Percentiles rank a stretch among this genome's conserved stretches.
Conservation (phyloP, 2,888 invertebrate species). For the Stenolophus ochropezus region DNA sequence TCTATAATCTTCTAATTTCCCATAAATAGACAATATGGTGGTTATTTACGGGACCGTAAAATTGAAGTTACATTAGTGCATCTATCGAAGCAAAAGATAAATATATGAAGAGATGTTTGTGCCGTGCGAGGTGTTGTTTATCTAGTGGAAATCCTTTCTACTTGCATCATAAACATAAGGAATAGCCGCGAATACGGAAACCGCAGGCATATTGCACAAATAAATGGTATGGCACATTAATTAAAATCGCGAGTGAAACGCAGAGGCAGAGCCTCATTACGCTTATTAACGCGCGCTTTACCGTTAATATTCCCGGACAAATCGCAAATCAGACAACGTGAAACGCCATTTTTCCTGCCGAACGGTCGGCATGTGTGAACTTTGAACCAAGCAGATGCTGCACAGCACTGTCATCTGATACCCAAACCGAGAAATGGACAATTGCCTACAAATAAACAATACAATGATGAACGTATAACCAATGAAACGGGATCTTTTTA, state of each 20-base stretch:
- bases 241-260: slow-evolving; percentile 54
- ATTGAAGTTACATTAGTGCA: too few species aligned
- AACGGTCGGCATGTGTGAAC: slow-evolving; percentile 38
- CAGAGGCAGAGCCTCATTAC: slow-evolving; percentile 32
- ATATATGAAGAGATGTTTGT: too few species aligned
- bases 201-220: slow-evolving; percentile 45
- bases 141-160: slow-evolving; percentile 17
- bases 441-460: too few species aligned
- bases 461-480: too few species aligned
- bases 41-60: too few species aligned
- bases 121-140: slow-evolving; percentile 22
- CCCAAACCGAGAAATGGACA: background rate
- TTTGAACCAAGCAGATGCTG: slow-evolving; percentile 20
- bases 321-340: slow-evolving; percentile 51
- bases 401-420: slow-evolving; percentile 14
- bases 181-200: slow-evolving; percentile 49
- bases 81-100: too few species aligned
- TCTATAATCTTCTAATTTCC: too few species aligned
- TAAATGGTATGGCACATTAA: slow-evolving; percentile 56
- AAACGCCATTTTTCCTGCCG: slow-evolving; percentile 38
- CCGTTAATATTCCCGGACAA: slow-evolving; percentile 50
- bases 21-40: too few species aligned
- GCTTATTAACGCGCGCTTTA: slow-evolving; percentile 45
- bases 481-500: too few species aligned
- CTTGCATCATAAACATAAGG: slow-evolving; percentile 15